phyloP scores from a whole-genome alignment of 2,113 vertebrate species.

The Microtus richardsoni region DNA sequence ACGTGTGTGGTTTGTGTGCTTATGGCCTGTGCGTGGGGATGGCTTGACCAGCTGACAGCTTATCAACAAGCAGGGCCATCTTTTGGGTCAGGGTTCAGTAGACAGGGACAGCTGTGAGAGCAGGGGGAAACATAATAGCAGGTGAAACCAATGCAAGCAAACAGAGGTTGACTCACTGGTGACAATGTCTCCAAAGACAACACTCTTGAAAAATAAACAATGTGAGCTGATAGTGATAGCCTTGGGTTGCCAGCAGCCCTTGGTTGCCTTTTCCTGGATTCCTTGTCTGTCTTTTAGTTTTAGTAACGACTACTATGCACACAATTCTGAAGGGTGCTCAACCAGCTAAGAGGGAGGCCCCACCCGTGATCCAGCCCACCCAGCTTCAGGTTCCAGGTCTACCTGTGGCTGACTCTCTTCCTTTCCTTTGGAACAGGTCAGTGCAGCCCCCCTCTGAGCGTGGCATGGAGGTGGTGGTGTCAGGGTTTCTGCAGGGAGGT shows the following conservation, averaged over 20 bases:
- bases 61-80: not conserved
- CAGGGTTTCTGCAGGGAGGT: not conserved
- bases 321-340: not conserved
- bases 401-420: not conserved
- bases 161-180: slow-evolving; percentile 17
- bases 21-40: not conserved
- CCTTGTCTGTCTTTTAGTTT: not conserved
- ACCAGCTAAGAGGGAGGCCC: not conserved
- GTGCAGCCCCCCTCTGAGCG: not conserved
- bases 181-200: slow-evolving; percentile 54
- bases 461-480: not conserved
- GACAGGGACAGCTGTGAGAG: not conserved
- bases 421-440: not conserved
- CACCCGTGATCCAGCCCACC: not conserved
- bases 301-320: not conserved
- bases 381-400: not conserved
- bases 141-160: slow-evolving; percentile 40
- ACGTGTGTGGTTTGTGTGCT: not conserved
- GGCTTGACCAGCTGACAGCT: not conserved
- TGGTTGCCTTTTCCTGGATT: not conserved
- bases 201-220: slow-evolving; percentile 49
- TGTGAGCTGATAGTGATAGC: not conserved
- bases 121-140: not conserved
- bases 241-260: not conserved
- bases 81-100: slow-evolving; percentile 30